Base-by-base conservation (phyloP, 2,888 invertebrate genomes). In the Coelopa pilipes region DNA sequence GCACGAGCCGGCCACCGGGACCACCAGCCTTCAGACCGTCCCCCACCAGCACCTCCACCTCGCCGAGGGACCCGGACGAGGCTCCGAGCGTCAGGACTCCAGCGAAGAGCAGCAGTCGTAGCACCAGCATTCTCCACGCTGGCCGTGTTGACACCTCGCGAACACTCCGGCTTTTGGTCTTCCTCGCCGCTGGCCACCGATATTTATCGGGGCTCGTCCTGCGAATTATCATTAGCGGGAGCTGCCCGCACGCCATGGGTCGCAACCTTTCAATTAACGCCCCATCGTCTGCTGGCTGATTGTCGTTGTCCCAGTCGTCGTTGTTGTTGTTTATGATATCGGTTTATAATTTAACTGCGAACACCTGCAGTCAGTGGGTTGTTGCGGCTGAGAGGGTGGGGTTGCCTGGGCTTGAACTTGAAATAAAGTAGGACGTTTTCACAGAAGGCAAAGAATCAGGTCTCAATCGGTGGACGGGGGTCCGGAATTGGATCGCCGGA, bases 241-340 rank as follows among this genome's bases (percentile, higher is more conserved):
- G 21, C 46, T 9, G 17, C 12, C 68, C 63, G 75, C 79, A 80
- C 77, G 79, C 79, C 62, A 80, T 78, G 72, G 79, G 77, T 80
- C 78, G 73, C 70, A 77, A 79, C 78, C 79, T 80, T 75, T 70
- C 70, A 75, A 78, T 77, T 73, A 67, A 34, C 34, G 34, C 4
- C 34, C 34, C 34, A 34, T 34, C 34, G 34, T 34, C 34, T 34
- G 34, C n/a, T n/a, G n/a, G n/a, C n/a, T n/a, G n/a, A n/a, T n/a
- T n/a, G n/a, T n/a, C n/a, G n/a, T n/a, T n/a, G 45, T 50, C 69
- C 67, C 19, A 53, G 46, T 9, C 53, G 17, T 53, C 13, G 3
- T 66, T 34, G 53, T 21, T 65, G 46, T 73, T 73, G 70, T 70
- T 74, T 75, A 69, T 76, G 73, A 68, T 74, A 73, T 60, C 66